These are phyloP conservation scores for Hirtodrosophila alboralis DNA, from an alignment of 2,888 invertebrate genomes.

Conservation along the genomic window DNA sequence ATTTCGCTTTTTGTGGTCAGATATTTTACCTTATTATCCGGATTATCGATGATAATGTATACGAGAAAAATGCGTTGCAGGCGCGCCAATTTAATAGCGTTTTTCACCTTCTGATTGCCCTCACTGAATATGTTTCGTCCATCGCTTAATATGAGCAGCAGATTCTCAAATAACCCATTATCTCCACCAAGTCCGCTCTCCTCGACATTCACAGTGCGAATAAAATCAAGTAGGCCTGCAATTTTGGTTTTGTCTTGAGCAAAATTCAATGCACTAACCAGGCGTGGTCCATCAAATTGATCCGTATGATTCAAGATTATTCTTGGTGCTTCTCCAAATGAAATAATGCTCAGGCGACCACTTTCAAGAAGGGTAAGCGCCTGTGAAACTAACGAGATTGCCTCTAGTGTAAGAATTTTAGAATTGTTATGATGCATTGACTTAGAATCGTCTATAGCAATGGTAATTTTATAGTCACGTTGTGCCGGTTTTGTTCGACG, in stretches of 20 bases:
- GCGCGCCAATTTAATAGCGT: slow-evolving; percentile 92
- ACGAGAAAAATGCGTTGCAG: slow-evolving; percentile 95
- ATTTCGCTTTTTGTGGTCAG: no score
- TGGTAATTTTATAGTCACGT: slow-evolving; percentile 96
- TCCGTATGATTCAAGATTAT: slow-evolving; percentile 96
- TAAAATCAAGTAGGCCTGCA: slow-evolving; percentile 91
- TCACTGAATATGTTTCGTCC: slow-evolving; percentile 96
- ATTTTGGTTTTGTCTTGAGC: slow-evolving; percentile 95
- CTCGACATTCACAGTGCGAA: slow-evolving; percentile 88
- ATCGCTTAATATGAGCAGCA: slow-evolving; percentile 97
- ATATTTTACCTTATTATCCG: slow-evolving; percentile 91
- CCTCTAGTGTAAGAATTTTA: slow-evolving; percentile 96
- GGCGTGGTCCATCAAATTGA: slow-evolving; percentile 90
- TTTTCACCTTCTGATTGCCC: slow-evolving; percentile 90
- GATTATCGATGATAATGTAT: slow-evolving; percentile 98
- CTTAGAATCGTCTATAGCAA: slow-evolving; percentile 98
- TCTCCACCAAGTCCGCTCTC: slow-evolving; percentile 83
- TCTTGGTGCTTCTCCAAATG: slow-evolving; percentile 93
- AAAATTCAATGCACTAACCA: slow-evolving; percentile 93
- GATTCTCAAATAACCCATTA: slow-evolving; percentile 84
- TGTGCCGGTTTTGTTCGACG: slow-evolving; percentile 97
- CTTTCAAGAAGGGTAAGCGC: slow-evolving; percentile 96
- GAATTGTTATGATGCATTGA: slow-evolving; percentile 95
- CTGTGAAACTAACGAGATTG: slow-evolving; percentile 94
- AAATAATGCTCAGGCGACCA: slow-evolving; percentile 95